Conservation (phyloP, 2,797 vertebrate genomes). For the Xenops minutus region DNA sequence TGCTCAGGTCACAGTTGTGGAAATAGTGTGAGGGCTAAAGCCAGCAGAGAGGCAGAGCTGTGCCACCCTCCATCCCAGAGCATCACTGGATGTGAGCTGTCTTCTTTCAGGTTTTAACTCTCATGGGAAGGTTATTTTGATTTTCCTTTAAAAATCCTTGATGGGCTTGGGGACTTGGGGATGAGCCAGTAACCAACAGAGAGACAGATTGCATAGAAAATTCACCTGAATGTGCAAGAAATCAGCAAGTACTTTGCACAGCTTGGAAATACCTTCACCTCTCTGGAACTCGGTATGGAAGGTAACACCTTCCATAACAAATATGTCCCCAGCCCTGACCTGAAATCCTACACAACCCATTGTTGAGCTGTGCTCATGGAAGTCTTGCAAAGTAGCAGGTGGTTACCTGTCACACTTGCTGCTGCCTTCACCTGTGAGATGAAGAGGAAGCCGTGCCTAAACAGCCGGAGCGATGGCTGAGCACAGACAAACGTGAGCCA, state of each 20-base stretch:
- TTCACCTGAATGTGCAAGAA: not conserved
- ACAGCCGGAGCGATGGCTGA: not conserved
- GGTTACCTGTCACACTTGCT: not conserved
- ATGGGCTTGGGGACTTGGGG: not conserved
- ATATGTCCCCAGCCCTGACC: not conserved
- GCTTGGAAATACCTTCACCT: not conserved
- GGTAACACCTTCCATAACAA: not conserved
- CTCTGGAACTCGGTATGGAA: not conserved
- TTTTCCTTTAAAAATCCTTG: conserved; percentile 2
- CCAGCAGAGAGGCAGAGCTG: not conserved
- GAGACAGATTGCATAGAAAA: conserved; percentile 28
- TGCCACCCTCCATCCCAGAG: not conserved
- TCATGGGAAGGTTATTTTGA: not conserved
- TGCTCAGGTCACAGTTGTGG: not conserved
- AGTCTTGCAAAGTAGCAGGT: not conserved
- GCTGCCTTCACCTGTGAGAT: not conserved
- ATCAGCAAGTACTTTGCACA: not conserved
- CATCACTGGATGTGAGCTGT: fast-evolving
- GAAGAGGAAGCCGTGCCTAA: not conserved
- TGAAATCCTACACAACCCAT: not conserved
- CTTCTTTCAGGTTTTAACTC: not conserved
- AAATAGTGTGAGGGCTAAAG: not conserved
- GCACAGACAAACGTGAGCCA: not conserved
- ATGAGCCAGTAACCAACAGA: conserved; percentile 25
- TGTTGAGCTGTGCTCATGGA: not conserved